Evolutionary conservation across 35 echinoderm and acorn worm species (phyloP), one percentile per base, ranked within the genome.

Genomic region (Apostichopus japonicus): DNA sequence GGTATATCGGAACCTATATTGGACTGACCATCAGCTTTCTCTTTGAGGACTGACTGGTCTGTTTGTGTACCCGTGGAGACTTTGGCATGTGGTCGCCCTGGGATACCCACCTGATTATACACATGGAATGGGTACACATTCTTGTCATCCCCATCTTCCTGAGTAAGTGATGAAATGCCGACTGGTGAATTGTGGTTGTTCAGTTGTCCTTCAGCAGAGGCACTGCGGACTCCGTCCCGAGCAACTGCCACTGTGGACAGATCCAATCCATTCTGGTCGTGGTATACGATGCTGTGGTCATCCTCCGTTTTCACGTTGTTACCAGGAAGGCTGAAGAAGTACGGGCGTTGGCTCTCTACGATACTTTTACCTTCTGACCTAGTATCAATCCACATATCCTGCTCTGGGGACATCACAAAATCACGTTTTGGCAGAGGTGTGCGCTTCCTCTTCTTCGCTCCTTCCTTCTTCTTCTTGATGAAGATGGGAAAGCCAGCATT

Each of bases 371-470:
- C 67, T 33, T 93, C 94, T 9, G 94, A 86, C 55, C 95, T 61
- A 5, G 89, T 96, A 72, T 96, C 95, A 5, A 92, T 82, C 95
- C 95, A 96, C 17, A 92, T 83, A 16, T 83, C 88, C 14, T 94
- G 92, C 24, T 96, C 95, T 8, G 95, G 95, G 10, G 95, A 96
- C n/a, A 96, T 61, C 44, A 96, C 79, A 19, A 94, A 91, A 19
- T 96, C 93, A 19, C 95, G 88, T 65, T 96, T 96, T 11, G 96
- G 96, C 0, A 87, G 23, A 14, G 96, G 96, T 22, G 94, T 93
- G 52, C 96, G 90, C 78, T 97, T 97, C 65, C 96, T 91, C 77
- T 97, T 97, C 58, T 90, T 84, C 27, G 96, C 93, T n/a, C 96
- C 94, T 10, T 92, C 94, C 59, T 91, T 86, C 62, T 95, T 97